Conservation (phyloP, 1,140 invertebrate genomes). For the Brachionus manjavacas region DNA sequence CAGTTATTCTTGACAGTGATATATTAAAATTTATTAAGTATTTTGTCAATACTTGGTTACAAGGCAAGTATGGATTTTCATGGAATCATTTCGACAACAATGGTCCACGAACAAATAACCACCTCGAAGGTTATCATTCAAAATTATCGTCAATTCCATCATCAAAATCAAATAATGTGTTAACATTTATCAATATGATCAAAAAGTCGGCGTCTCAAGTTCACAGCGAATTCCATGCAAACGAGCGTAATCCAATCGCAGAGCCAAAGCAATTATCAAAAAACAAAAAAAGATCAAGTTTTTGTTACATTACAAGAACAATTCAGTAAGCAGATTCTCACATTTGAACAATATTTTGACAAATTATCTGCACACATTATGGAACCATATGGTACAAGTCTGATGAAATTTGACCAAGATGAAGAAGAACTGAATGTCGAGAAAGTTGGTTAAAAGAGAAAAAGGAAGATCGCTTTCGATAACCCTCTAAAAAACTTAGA, state of each 20-base stretch:
- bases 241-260: not conserved
- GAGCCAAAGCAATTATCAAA: not conserved
- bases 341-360: not conserved
- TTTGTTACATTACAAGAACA: not conserved
- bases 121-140: not conserved
- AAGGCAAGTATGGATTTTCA: not conserved
- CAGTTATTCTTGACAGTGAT: not conserved
- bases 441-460: not conserved
- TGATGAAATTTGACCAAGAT: not conserved
- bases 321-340: not conserved
- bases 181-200: no score
- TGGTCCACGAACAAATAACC: not conserved
- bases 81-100: not conserved
- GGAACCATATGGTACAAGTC: no score
- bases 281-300: not conserved
- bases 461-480: not conserved
- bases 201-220: not conserved
- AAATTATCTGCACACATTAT: no score
- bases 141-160: no score
- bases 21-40: slow-evolving; percentile 4
- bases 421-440: not conserved
- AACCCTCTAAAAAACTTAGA: not conserved
- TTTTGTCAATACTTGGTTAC: not conserved
- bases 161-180: no score
- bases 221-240: not conserved